Percentiles rank a stretch among this genome's conserved stretches.
Conservation (phyloP, 2,888 invertebrate species). For the Drosophila mimetica region DNA sequence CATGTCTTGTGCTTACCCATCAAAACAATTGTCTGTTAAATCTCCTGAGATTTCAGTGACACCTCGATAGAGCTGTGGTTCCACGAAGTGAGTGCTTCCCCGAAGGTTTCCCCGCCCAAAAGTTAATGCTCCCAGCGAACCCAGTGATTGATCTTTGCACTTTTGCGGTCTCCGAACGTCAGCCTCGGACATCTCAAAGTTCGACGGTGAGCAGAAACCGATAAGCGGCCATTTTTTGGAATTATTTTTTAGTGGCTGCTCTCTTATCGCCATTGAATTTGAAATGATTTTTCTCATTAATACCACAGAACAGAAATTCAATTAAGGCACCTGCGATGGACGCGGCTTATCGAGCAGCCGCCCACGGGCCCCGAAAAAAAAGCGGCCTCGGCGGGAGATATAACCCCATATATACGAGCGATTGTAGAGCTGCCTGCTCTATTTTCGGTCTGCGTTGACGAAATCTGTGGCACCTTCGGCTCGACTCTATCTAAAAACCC, state of each 20-base stretch:
- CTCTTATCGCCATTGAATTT: slow-evolving; percentile 20
- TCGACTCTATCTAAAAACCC: slow-evolving; percentile 26
- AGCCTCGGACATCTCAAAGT: slow-evolving; percentile 20
- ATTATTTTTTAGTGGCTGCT: slow-evolving; percentile 14
- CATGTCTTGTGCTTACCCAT: not conserved
- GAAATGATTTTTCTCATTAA: slow-evolving; percentile 44
- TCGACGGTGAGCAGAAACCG: slow-evolving; percentile 14
- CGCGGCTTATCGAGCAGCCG: slow-evolving; percentile 40
- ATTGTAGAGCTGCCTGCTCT: slow-evolving; percentile 15
- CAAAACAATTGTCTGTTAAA: not conserved
- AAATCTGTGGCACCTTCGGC: slow-evolving; percentile 25
- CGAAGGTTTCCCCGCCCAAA: not conserved
- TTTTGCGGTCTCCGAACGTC: not conserved
- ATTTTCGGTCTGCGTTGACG: slow-evolving; percentile 22
- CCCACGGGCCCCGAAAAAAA: slow-evolving; percentile 3
- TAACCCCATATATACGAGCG: slow-evolving; percentile 2
- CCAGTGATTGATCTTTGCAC: slow-evolving; percentile 19
- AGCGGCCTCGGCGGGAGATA: slow-evolving; percentile 2
- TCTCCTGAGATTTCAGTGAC: not conserved
- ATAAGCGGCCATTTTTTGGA: slow-evolving; percentile 22
- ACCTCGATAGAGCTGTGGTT: slow-evolving; percentile 2
- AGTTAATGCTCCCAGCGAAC: slow-evolving; percentile 1
- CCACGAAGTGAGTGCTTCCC: slow-evolving; percentile 4
- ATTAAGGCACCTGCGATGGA: slow-evolving; percentile 45
- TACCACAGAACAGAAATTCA: slow-evolving; percentile 41